phyloP scores from a whole-genome alignment of 2,113 vertebrate genomes.

The Ancistrus triradiatus region DNA sequence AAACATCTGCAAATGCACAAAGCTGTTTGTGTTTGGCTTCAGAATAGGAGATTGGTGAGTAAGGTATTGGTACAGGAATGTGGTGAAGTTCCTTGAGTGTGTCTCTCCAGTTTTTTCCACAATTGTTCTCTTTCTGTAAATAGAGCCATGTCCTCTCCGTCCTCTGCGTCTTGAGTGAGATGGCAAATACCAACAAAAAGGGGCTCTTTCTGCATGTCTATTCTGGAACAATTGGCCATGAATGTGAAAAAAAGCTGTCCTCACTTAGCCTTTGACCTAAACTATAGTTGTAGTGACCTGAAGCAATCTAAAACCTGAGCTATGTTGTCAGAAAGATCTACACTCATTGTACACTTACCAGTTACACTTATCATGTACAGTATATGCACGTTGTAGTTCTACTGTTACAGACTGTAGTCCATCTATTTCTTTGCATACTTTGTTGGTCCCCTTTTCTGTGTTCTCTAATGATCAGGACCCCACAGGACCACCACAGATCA shows the following conservation, averaged over 20 bases:
- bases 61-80: neutral
- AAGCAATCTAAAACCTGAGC: conserved; percentile 20
- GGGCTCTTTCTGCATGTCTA: conserved; percentile 31
- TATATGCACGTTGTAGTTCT: no score
- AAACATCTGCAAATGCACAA: neutral
- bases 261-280: conserved; percentile 26
- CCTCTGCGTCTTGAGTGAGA: neutral
- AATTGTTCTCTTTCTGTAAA: neutral
- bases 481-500: no score
- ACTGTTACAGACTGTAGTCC: no score
- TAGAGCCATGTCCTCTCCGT: conserved; percentile 4
- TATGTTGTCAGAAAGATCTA: no score
- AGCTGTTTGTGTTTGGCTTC: neutral
- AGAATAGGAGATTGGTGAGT: neutral
- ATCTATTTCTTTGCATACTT: no score
- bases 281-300: conserved; percentile 6
- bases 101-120: neutral
- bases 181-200: conserved; percentile 35
- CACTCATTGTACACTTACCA: no score
- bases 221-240: conserved; percentile 41
- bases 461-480: no score
- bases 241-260: conserved; percentile 33
- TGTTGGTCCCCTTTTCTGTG: no score
- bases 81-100: neutral
- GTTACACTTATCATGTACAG: no score